phyloP scores from a whole-genome alignment of 2,797 vertebrate species.

The Gastrophryne carolinensis region DNA sequence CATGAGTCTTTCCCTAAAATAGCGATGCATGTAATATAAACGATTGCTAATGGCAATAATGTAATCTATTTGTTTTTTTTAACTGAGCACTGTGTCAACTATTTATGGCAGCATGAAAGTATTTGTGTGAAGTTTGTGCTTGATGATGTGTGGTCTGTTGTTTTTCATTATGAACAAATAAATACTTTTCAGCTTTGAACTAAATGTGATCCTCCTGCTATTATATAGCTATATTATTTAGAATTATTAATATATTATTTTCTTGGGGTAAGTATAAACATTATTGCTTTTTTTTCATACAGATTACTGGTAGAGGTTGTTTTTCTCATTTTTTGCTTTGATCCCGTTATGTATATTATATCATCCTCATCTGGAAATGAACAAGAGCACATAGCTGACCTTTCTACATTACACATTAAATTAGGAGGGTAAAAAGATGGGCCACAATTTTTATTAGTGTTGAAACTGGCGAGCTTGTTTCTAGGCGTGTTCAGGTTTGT shows the following conservation, averaged over 20 bases:
- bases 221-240: no score
- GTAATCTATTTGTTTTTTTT: no score
- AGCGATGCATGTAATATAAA: no score
- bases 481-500: conserved; percentile 48
- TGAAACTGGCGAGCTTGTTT: conserved; percentile 24
- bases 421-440: conserved; percentile 9
- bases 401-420: conserved; percentile 31
- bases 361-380: conserved; percentile 38
- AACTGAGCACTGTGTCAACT: no score
- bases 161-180: background rate
- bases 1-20: no score
- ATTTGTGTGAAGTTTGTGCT: background rate
- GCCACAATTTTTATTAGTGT: conserved; percentile 51
- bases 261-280: no score
- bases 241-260: no score
- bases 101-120: background rate
- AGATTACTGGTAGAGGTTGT: no score
- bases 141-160: background rate
- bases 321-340: no score
- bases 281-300: no score
- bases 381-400: conserved; percentile 36
- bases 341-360: conserved; percentile 25
- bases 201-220: no score
- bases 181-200: background rate
- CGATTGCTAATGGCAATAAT: no score